Percentiles rank a stretch among this genome's conserved stretches.
These are phyloP conservation scores for Anthopleura sola DNA, from an alignment of 64 coral and sea anemone genomes.

Conservation along the genomic window DNA sequence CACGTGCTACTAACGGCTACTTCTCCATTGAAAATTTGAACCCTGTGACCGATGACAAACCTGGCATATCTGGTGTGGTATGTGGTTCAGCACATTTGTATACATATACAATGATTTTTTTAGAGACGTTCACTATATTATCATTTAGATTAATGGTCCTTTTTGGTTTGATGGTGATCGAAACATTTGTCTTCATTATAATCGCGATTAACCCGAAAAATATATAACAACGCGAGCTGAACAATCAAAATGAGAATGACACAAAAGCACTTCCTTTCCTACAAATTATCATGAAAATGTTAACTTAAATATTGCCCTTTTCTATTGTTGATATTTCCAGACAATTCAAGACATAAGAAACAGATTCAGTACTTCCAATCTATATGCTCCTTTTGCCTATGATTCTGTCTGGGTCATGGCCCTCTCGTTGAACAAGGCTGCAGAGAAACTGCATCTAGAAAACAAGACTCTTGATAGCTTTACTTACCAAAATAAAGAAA, in stretches of 20 bases:
- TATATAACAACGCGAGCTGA: too few relatives aligned
- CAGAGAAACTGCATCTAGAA: not conserved
- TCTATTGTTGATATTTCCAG: not conserved
- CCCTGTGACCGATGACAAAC: constrained; percentile 17
- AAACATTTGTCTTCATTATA: too few relatives aligned
- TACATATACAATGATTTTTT: too few relatives aligned
- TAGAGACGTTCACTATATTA: too few relatives aligned
- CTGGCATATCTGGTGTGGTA: constrained; percentile 49
- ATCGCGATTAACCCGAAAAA: too few relatives aligned
- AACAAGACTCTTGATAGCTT: constrained; percentile 44
- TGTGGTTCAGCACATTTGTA: constrained; percentile 16
- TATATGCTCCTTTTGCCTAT: constrained; percentile 34
- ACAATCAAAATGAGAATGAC: too few relatives aligned
- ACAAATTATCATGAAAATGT: too few relatives aligned
- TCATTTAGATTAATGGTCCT: too few relatives aligned
- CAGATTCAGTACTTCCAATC: not conserved
- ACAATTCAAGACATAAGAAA: not conserved
- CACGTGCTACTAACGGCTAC: constrained; percentile 17
- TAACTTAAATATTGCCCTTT: not conserved
- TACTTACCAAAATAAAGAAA: constrained; percentile 33
- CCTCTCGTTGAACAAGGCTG: constrained; percentile 33
- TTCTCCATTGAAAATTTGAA: constrained; percentile 49
- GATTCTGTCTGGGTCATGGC: constrained; percentile 55
- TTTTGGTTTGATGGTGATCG: too few relatives aligned
- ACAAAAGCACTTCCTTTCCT: too few relatives aligned